Conservation (phyloP, 2,888 invertebrate species). For the Phoronis australis region DNA sequence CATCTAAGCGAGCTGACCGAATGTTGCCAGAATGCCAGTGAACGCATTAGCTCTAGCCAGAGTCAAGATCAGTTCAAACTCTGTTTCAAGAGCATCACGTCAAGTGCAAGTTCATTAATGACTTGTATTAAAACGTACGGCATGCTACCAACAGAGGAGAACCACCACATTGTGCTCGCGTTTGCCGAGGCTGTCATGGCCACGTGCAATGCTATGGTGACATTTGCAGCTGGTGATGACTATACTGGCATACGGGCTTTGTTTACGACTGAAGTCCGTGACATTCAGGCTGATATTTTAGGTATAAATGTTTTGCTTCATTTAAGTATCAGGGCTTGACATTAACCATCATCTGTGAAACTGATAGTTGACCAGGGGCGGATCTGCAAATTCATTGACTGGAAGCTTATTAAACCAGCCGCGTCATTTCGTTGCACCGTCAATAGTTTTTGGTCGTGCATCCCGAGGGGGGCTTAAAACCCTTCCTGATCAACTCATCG, state of each 20-base stretch:
- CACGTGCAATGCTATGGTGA: conserved; percentile 37
- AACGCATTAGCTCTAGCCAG: conserved; percentile 23
- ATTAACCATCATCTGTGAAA: too few species aligned
- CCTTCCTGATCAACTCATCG: too few species aligned
- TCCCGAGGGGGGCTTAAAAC: too few species aligned
- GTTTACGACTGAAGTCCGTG: conserved; percentile 31
- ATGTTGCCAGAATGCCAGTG: conserved; percentile 34
- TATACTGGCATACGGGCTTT: conserved; percentile 42
- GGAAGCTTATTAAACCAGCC: too few species aligned
- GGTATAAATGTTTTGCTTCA: too few species aligned
- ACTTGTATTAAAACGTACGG: conserved; percentile 42
- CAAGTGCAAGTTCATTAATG: conserved; percentile 40
- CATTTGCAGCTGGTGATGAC: conserved; percentile 43
- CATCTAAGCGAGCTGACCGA: conserved; percentile 39
- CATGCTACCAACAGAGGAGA: conserved; percentile 24
- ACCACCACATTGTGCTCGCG: conserved; percentile 32
- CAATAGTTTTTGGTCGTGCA: too few species aligned
- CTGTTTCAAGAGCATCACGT: conserved; percentile 41
- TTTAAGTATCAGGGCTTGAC: too few species aligned
- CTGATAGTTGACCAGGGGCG: too few species aligned
- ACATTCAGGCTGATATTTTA: too few species aligned
- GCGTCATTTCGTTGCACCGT: too few species aligned
- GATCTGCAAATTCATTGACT: too few species aligned
- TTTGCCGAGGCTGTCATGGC: conserved; percentile 47
- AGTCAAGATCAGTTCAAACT: conserved; percentile 43